Evolutionary conservation across 2,797 vertebrate species (phyloP), one percentile per base, ranked within the genome.

Genomic region (Ptychobarbus kaznakovi): DNA sequence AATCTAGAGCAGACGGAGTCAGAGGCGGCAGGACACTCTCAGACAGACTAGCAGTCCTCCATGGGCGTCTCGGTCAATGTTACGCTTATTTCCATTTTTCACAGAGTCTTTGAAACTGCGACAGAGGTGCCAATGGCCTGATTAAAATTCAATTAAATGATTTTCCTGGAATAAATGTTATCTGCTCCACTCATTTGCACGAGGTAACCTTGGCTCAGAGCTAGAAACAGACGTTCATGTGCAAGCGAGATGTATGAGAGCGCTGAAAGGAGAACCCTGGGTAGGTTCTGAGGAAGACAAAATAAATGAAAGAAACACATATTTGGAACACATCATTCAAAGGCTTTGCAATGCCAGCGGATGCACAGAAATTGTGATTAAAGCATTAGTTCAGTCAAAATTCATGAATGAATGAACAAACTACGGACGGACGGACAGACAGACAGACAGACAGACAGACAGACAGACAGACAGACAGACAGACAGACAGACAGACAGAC

Each of bases 121-220:
- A 81, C 88, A 74, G 90, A 92, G 89, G 86, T 63, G 90, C 93
- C 90, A 79, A 88, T 92, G 92, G 93, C 93, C 92, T 72, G 65
- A 93, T 93, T 94, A 92, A 94, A 94, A 91, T 84, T 80, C 86
- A 81, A 72, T 80, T 75, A 80, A 75, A 80, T 66, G 73, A 83
- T 87, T 87, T 87, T 83, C 94, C 94, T 93, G 92, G 93, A 94
- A 94, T 93, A 94, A 95, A 92, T 89, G 89, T 92, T 94, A 94
- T 94, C 92, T 90, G 89, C 83, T 16, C 86, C n/a, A 86, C 93
- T 94, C 91, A 93, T 94, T 94, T 94, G 92, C 94, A 94, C 90
- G 93, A 86, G 82, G 87, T 91, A 92, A 95, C 94, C 94, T 94
- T 95, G 93, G 88, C 78, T 66, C 22, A 83, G 44, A 22, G 66